Base-by-base conservation (phyloP, 2,797 vertebrate genomes). In the Etheostoma perlongum region DNA sequence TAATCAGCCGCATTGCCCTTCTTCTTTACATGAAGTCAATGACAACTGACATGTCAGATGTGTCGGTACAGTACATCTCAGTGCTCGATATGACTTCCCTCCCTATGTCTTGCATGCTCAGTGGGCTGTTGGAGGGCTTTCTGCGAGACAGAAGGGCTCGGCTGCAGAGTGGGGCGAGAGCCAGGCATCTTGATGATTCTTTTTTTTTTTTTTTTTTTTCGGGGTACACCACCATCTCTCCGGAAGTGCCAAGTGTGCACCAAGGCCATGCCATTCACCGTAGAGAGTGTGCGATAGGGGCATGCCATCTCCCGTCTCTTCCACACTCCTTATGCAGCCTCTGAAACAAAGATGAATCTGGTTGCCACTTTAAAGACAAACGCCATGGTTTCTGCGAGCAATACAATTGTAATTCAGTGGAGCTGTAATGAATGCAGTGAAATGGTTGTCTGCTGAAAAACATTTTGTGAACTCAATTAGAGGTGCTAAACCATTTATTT, bases 121-220 rank as follows among this genome's bases (percentile, higher is more conserved):
- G 92, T 93, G 92, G 92, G 93, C 90, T 94, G 90, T 92, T 95
- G 94, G 94, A 95, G 94, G 92, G 91, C 85, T 92, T 93, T 92
- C 72, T 78, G 81, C 81, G 78, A 92, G 93, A 95, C 95, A 95
- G 94, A 95, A 94, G 94, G 95, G 93, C 93, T 92, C 88, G 87
- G 90, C 94, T 90, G 87, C 91, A 88, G 90, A 92, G 88, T 82
- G 93, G 90, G 91, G 93, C 80, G 78, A 84, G 89, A 93, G 93
- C 95, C 95, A 95, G 92, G 86, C 94, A 92, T 94, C 92, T 93
- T 91, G 90, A 91, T 94, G 91, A 92, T 40, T 11, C 10, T 90
- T 92, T 91, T 91, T 93, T 93, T 25, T 25, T 25, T 4, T 27
- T 40, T 11, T 40, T 90, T 92, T 91, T 91, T 93, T 93, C 83